A percentile compares a stretch with the other conserved stretches of the same genome.
These are phyloP conservation scores for Geopemphigus sp. DNA, from an alignment of 1,140 invertebrate species.

Conservation along the genomic window DNA sequence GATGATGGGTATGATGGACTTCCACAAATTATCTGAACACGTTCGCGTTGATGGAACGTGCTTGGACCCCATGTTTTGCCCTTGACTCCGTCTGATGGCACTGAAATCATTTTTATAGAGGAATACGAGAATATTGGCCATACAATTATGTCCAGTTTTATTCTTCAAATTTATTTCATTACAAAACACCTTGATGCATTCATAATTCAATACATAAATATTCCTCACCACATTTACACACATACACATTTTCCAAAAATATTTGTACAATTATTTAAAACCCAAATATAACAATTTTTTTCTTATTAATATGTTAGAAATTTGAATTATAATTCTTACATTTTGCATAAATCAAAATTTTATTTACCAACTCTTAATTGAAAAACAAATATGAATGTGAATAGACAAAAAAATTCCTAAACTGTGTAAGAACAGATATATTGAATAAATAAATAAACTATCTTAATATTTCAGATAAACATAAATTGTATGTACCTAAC, in stretches of 20 bases:
- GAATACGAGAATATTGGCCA: neutral
- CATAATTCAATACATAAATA: neutral
- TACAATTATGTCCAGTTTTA: neutral
- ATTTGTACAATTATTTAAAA: neutral
- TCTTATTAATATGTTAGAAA: no score
- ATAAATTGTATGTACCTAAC: neutral
- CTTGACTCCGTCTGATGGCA: constrained; percentile 89
- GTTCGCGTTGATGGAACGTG: constrained; percentile 84
- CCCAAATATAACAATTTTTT: neutral
- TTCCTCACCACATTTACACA: neutral
- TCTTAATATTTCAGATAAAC: neutral
- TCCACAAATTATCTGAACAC: constrained; percentile 63
- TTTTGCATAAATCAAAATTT: no score
- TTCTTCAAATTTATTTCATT: neutral
- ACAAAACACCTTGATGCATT: neutral
- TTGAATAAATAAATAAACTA: neutral
- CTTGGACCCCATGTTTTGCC: constrained; percentile 97
- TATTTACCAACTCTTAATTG: no score
- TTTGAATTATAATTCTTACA: no score
- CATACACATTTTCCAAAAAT: neutral
- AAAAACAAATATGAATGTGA: neutral
- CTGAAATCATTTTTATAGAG: constrained; percentile 56
- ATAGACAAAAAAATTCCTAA: neutral
- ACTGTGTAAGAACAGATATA: neutral
- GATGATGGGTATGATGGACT: constrained; percentile 57